phyloP scores from a whole-genome alignment of 2,888 invertebrate species.

The Dasysyrphus albostriatus region DNA sequence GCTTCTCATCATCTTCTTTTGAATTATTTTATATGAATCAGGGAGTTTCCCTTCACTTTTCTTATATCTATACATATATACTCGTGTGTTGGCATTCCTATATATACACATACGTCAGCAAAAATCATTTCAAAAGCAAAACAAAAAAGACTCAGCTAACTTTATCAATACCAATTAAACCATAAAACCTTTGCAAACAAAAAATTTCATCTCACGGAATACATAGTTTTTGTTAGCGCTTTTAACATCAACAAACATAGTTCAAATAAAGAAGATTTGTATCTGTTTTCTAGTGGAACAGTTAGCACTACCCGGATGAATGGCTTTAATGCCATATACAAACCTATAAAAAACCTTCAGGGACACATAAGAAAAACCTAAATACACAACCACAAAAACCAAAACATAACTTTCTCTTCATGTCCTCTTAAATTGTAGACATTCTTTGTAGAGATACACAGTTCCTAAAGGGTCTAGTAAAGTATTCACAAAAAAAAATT shows the following conservation, averaged over 20 bases:
- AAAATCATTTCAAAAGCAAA: background rate
- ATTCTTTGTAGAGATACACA: no score
- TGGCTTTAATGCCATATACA: background rate
- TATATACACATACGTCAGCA: background rate
- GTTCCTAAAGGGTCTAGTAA: background rate
- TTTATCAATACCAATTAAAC: background rate
- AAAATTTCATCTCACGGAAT: background rate
- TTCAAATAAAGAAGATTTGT: constrained; percentile 3
- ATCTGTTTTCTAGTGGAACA: background rate
- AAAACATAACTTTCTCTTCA: background rate
- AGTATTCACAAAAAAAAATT: background rate
- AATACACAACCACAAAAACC: background rate
- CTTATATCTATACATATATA: no score
- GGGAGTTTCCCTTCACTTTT: no score
- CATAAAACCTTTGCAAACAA: background rate
- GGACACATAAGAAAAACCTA: background rate
- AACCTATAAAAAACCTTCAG: background rate
- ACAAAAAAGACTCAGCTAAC: background rate
- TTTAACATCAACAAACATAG: background rate
- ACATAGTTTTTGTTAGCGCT: background rate
- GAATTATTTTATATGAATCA: no score
- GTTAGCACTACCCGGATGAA: constrained; percentile 10
- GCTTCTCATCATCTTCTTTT: no score
- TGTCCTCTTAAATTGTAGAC: background rate
- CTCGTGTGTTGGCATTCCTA: background rate